A percentile compares a stretch with the other conserved stretches of the same genome.
Conservation (phyloP, 2,113 vertebrate genomes). For the Austrofundulus limnaeus region DNA sequence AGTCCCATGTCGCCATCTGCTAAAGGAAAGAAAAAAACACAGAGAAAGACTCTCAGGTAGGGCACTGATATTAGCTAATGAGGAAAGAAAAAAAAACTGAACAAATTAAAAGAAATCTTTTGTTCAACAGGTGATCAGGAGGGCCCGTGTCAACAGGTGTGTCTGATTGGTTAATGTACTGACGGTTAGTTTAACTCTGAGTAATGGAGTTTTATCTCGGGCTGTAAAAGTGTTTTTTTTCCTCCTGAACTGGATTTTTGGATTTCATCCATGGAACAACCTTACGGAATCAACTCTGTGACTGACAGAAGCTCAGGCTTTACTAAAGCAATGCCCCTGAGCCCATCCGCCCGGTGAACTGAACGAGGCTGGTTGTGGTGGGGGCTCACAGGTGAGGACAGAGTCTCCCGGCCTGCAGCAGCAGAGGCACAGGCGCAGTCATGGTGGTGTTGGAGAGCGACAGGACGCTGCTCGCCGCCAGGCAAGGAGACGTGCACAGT, state of each 20-base stretch:
- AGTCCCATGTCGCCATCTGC: conserved; percentile 74
- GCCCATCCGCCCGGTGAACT: conserved; percentile 43
- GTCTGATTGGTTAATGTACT: conserved; percentile 11
- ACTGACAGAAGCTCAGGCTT: conserved; percentile 35
- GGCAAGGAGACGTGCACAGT: conserved; percentile 85
- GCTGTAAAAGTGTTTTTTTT: background rate
- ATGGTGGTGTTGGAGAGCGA: conserved; percentile 82
- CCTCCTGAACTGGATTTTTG: background rate
- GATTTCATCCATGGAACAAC: conserved; percentile 9
- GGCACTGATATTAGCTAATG: conserved; percentile 5
- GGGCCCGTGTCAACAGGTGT: conserved; percentile 8
- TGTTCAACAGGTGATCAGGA: conserved; percentile 37
- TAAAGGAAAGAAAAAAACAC: conserved; percentile 57
- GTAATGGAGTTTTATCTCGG: background rate
- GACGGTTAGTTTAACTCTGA: conserved; percentile 15
- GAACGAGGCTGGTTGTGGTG: conserved; percentile 6
- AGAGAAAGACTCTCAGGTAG: conserved; percentile 32
- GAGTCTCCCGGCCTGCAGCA: conserved; percentile 19
- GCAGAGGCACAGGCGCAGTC: background rate
- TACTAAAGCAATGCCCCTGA: conserved; percentile 27
- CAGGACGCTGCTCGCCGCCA: conserved; percentile 82
- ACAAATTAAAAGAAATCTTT: background rate
- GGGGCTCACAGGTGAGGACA: conserved; percentile 17
- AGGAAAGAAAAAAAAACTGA: background rate
- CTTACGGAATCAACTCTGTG: background rate